Base-by-base conservation (phyloP, 1,140 invertebrate species). In the Sycophaga agraensis region DNA sequence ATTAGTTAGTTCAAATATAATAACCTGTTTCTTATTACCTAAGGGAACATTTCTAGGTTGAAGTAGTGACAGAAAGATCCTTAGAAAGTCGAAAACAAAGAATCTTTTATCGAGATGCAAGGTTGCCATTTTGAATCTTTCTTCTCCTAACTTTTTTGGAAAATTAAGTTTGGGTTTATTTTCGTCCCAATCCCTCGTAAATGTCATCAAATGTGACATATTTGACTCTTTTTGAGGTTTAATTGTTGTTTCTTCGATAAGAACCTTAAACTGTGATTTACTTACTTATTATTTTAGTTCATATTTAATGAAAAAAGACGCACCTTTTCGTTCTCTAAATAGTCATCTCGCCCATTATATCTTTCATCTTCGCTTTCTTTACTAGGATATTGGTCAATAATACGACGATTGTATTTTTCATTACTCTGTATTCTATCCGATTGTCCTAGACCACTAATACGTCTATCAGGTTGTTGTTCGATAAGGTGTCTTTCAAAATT, bases 31-130 rank as follows among this genome's bases (percentile, higher is more conserved):
- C n/a, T n/a, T 50, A 53, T 82, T 76, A 85, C 84, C 83, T 31
- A 80, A 65, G 40, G 84, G 82, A 66, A 85, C 71, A 62, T 85
- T 82, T 57, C 83, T 75, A 26, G 84, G 84, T 68, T 84, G 84
- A 64, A 85, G 74, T 65, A 81, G 69, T n/a, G 76, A 79, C 57
- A 86, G 70, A 67, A 85, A 83, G 53, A 68, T 66, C 66, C 83
- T 75, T 39, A 86, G 71, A 67, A 84, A 85, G 57, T 82, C 81
- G 66, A 85, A 85, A 50, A 81, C 61, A 67, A 84, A 83, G 62
- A 79, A 67, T 55, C 82, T 81, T 34, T 81, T 78, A 45, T 82
- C 78, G 43, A 84, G 73, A 64, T 82, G 78, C 64, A 84, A 71
- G 57, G 75, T 79, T 35, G 77, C 70, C 78, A 84, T 83, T 70